These are phyloP conservation scores for Hoplodrina ambigua DNA, from an alignment of 2,888 invertebrate genomes.

Conservation along the genomic window DNA sequence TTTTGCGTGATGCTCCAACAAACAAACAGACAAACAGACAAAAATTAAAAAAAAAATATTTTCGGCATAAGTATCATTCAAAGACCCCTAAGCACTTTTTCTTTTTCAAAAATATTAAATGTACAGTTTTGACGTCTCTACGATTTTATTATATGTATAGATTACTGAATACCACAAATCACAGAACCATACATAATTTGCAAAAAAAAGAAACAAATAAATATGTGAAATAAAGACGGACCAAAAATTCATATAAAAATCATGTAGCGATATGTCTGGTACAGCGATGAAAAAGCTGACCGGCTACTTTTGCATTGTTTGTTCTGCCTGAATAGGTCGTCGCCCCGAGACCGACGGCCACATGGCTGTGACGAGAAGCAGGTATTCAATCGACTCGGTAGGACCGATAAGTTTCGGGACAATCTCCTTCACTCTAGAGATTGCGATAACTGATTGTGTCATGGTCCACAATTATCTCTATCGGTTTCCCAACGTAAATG, in stretches of 20 bases:
- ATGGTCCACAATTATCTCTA: constrained; percentile 20
- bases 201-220: neutral
- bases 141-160: too few species aligned
- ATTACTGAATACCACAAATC: too few species aligned
- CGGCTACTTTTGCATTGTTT: constrained; percentile 64
- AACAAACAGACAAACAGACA: too few species aligned
- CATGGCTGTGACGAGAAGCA: constrained; percentile 58
- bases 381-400: constrained; percentile 55
- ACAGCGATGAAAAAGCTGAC: constrained; percentile 64
- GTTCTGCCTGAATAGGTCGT: constrained; percentile 74
- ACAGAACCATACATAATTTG: too few species aligned
- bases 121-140: too few species aligned
- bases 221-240: neutral
- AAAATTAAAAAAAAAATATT: too few species aligned
- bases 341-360: constrained; percentile 66
- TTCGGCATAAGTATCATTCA: too few species aligned
- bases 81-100: too few species aligned
- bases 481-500: constrained; percentile 1
- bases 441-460: constrained; percentile 37
- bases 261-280: constrained; percentile 38
- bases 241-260: constrained; percentile 3
- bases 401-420: constrained; percentile 32
- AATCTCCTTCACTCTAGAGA: constrained; percentile 16
- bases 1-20: too few species aligned
- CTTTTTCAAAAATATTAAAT: too few species aligned